Evolutionary conservation across 2,113 vertebrate genomes (phyloP).

Genomic region (Chinchilla lanigera): DNA sequence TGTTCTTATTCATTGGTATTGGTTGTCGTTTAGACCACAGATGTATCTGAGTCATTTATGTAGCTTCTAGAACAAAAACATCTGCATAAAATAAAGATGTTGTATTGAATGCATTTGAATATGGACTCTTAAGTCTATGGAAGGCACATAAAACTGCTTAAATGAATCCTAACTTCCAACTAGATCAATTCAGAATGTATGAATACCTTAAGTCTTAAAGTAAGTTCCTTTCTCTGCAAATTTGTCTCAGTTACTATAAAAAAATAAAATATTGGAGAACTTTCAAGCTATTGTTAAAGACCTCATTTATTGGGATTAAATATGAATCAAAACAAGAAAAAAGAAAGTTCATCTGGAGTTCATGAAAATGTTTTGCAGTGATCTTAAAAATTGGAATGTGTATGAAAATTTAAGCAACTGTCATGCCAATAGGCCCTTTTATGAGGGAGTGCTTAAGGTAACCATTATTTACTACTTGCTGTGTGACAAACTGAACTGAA

Average conservation of each 20-base stretch:
- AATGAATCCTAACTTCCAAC: neutral
- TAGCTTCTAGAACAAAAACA: neutral
- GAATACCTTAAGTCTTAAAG: neutral
- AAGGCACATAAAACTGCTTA: neutral
- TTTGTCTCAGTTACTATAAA: neutral
- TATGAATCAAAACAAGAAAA: neutral
- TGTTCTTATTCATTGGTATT: neutral
- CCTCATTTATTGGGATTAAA: neutral
- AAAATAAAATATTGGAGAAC: neutral
- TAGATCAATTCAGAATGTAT: neutral
- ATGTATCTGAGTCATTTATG: neutral
- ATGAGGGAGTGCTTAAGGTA: neutral
- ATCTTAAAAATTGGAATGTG: neutral
- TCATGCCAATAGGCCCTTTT: neutral
- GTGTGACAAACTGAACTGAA: neutral
- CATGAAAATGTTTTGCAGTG: neutral
- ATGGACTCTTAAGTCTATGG: neutral
- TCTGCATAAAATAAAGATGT: slow-evolving; percentile 13
- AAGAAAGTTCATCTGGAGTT: neutral
- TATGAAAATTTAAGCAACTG: neutral
- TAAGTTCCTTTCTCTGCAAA: neutral
- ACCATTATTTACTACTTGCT: neutral
- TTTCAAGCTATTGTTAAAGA: slow-evolving; percentile 15
- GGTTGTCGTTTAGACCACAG: neutral
- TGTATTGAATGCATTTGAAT: neutral